Evolutionary conservation across 2,113 vertebrate species (phyloP).

Genomic region (Clupea harengus): DNA sequence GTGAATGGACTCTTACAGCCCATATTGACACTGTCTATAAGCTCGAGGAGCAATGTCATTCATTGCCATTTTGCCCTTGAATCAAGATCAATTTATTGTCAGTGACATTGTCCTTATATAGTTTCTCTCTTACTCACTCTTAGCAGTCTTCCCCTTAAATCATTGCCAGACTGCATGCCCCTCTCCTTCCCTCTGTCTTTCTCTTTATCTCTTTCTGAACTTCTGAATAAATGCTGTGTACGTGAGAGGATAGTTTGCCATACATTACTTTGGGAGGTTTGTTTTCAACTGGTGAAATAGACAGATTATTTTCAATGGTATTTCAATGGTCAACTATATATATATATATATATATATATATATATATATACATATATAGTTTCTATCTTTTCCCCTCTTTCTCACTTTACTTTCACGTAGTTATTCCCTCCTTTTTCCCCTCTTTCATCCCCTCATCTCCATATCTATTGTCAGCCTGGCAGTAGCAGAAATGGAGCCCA

Average conservation of each 20-base stretch:
- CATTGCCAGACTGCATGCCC: background rate
- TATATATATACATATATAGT: too few species aligned
- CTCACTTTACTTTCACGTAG: background rate
- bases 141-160: background rate
- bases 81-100: background rate
- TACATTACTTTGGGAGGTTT: background rate
- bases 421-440: background rate
- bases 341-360: too few species aligned
- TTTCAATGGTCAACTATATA: background rate
- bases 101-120: background rate
- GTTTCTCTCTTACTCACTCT: background rate
- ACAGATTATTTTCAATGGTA: background rate
- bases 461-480: background rate
- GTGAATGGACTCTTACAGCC: background rate
- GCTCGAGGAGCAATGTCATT: background rate
- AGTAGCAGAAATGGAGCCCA: background rate
- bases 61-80: background rate
- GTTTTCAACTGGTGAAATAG: background rate
- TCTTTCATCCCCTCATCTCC: background rate
- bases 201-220: background rate
- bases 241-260: background rate
- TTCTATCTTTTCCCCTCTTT: background rate
- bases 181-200: too few species aligned
- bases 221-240: background rate
- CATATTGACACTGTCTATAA: background rate